Evolutionary conservation across 2,888 invertebrate genomes (phyloP).

Genomic region (Cristatella mucedo): DNA sequence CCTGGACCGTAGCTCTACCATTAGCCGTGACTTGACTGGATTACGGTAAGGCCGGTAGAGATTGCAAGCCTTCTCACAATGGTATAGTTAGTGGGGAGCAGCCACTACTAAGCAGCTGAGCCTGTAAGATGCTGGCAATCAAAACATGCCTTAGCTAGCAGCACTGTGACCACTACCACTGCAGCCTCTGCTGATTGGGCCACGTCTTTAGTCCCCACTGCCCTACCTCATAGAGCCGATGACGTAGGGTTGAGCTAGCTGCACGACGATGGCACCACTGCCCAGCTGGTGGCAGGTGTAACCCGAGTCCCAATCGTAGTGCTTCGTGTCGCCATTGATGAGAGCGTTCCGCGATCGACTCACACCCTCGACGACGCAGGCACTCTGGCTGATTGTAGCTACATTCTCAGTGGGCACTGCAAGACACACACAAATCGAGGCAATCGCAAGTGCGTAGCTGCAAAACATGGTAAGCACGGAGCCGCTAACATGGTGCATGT

Average conservation of each 20-base stretch:
- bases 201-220: too few species aligned
- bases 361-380: conserved; percentile 89
- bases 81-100: neutral
- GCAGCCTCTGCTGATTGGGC: neutral
- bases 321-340: conserved; percentile 79
- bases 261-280: conserved; percentile 80
- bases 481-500: too few species aligned
- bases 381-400: conserved; percentile 72
- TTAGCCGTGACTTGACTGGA: too few species aligned
- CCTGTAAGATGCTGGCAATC: too few species aligned
- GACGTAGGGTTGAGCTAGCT: conserved; percentile 86
- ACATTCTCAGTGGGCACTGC: conserved; percentile 69
- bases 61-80: too few species aligned
- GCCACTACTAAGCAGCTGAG: too few species aligned
- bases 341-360: conserved; percentile 78
- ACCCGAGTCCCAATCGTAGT: conserved; percentile 97
- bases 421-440: conserved; percentile 10
- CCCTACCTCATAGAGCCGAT: conserved; percentile 61
- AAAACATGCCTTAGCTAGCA: too few species aligned
- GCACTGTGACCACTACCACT: too few species aligned
- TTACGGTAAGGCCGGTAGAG: too few species aligned
- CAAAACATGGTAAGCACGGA: too few species aligned
- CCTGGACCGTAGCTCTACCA: too few species aligned
- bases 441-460: too few species aligned
- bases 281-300: conserved; percentile 79